Evolutionary conservation across 2,113 vertebrate species (phyloP).

Genomic region (Lophochroa leadbeateri): DNA sequence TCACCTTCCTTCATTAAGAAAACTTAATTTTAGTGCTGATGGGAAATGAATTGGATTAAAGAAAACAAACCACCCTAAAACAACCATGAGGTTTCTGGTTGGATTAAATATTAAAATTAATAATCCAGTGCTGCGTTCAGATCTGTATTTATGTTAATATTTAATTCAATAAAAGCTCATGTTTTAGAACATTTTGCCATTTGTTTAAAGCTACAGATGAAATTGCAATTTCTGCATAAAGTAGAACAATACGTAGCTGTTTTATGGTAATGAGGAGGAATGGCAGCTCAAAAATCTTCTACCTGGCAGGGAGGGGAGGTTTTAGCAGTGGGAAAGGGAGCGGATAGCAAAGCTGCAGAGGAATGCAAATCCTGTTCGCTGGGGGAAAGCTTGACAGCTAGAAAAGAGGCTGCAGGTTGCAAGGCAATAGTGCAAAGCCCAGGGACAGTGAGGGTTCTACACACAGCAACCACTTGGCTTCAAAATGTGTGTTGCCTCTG

Average conservation of each 20-base stretch:
- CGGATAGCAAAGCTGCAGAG: accelerated
- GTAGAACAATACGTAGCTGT: background rate
- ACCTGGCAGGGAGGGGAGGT: background rate
- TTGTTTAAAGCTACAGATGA: conserved; percentile 53
- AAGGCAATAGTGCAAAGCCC: background rate
- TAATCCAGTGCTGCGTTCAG: conserved; percentile 53
- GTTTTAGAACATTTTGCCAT: conserved; percentile 53
- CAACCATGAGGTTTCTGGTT: conserved; percentile 26
- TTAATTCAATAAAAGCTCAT: conserved; percentile 70
- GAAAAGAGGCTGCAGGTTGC: background rate
- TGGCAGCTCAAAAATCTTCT: background rate
- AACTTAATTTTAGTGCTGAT: conserved; percentile 35
- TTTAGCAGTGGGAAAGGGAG: background rate
- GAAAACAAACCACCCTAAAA: conserved; percentile 43
- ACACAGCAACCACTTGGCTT: background rate
- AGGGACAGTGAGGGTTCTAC: accelerated
- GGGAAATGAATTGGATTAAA: conserved; percentile 41
- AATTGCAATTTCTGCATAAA: conserved; percentile 42
- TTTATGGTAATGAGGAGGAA: conserved; percentile 17
- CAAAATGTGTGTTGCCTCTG: too few species aligned
- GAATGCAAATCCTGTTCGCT: background rate
- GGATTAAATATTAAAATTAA: conserved; percentile 73
- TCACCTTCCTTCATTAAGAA: conserved; percentile 42
- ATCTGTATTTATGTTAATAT: conserved; percentile 72
- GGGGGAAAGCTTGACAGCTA: background rate